These are phyloP conservation scores for Fragum whitleyi DNA, from an alignment of 2,888 invertebrate species.

Conservation along the genomic window DNA sequence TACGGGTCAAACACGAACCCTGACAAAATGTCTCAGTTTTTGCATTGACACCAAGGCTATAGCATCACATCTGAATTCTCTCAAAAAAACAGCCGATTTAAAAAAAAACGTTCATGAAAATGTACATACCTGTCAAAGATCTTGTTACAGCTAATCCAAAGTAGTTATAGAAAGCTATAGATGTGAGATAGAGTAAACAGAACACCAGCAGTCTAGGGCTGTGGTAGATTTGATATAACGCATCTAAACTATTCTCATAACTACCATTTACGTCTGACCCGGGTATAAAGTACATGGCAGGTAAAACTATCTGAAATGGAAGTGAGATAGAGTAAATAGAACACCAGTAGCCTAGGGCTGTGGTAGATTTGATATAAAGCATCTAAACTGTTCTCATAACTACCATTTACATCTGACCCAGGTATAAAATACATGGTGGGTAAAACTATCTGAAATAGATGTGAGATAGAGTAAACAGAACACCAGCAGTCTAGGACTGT, in stretches of 20 bases:
- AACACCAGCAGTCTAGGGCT: conserved; percentile 75
- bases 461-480: conserved; percentile 77
- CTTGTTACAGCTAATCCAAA: conserved; percentile 82
- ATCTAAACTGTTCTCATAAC: conserved; percentile 82
- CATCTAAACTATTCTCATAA: conserved; percentile 82
- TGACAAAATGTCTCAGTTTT: too few species aligned
- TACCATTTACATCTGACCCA: conserved; percentile 76
- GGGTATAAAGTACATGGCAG: conserved; percentile 81
- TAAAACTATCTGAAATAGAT: conserved; percentile 74
- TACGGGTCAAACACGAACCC: too few species aligned
- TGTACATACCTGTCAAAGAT: conserved; percentile 82
- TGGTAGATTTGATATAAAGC: conserved; percentile 80
- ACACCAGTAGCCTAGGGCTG: conserved; percentile 73
- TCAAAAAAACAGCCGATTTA: too few species aligned
- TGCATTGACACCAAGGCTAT: too few species aligned
- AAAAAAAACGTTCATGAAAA: too few species aligned
- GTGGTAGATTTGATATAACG: conserved; percentile 80
- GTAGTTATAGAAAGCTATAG: conserved; percentile 83
- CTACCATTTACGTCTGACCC: conserved; percentile 77
- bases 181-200: conserved; percentile 78
- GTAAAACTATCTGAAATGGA: conserved; percentile 75
- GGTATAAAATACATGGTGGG: conserved; percentile 82
- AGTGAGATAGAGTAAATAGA: conserved; percentile 76
- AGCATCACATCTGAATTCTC: too few species aligned
- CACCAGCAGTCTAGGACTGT: conserved; percentile 73